Percentiles rank a stretch among this genome's conserved stretches.
phyloP scores from a whole-genome alignment of 1,140 invertebrate genomes.

The Elysia chlorotica region DNA sequence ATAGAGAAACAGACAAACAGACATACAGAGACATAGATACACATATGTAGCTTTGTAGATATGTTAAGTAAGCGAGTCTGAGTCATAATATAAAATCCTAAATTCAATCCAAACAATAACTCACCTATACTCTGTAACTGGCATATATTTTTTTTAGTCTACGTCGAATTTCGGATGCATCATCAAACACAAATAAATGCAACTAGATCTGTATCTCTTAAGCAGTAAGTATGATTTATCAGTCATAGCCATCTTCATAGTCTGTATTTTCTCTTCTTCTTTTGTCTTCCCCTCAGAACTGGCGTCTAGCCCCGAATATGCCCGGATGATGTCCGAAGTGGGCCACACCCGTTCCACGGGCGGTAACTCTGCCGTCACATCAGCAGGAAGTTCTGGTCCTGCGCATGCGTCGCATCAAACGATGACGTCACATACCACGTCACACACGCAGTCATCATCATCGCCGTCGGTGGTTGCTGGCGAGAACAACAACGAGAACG shows the following conservation, averaged over 20 bases:
- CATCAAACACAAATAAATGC: neutral
- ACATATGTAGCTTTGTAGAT: too few species aligned
- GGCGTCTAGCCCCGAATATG: slow-evolving; percentile 50
- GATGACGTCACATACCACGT: too few species aligned
- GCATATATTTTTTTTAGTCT: neutral
- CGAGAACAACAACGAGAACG: slow-evolving; percentile 37
- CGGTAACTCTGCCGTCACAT: slow-evolving; percentile 15
- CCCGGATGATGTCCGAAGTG: slow-evolving; percentile 53
- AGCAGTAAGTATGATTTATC: neutral
- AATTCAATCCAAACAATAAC: too few species aligned
- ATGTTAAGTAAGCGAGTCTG: too few species aligned
- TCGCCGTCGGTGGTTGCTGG: slow-evolving; percentile 26
- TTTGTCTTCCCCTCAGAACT: slow-evolving; percentile 41
- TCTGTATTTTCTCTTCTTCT: slow-evolving; percentile 1
- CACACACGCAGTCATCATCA: slow-evolving; percentile 5
- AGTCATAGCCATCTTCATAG: neutral
- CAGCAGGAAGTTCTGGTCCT: neutral
- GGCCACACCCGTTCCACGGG: slow-evolving; percentile 31
- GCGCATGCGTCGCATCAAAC: slow-evolving; percentile 1
- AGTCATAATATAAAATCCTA: too few species aligned
- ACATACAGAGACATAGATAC: too few species aligned
- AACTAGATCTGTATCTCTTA: neutral
- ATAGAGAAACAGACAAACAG: too few species aligned
- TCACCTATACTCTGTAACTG: neutral
- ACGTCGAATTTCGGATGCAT: neutral